A percentile compares a stretch with the other conserved stretches of the same genome.
These are phyloP conservation scores for Cheilinus undulatus DNA, from an alignment of 2,113 vertebrate species.

Conservation along the genomic window DNA sequence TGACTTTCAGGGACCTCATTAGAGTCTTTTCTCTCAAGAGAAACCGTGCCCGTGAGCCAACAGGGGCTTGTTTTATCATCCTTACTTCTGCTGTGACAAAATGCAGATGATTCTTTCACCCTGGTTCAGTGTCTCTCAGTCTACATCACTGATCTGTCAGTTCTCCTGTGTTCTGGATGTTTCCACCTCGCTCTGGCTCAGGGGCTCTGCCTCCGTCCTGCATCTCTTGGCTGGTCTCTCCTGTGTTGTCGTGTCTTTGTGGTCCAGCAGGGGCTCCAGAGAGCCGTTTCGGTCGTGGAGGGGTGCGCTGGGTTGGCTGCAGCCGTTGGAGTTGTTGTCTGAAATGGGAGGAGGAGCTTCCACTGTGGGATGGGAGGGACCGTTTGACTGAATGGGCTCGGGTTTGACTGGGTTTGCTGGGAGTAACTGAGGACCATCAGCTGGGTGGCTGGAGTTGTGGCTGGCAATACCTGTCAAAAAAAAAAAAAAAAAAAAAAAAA, in stretches of 20 bases:
- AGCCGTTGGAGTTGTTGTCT: conserved; percentile 89
- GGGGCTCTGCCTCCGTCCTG: conserved; percentile 68
- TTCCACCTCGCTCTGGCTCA: conserved; percentile 63
- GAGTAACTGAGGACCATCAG: conserved; percentile 64
- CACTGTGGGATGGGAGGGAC: conserved; percentile 79
- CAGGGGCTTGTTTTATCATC: conserved; percentile 8
- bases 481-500: not conserved
- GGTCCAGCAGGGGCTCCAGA: conserved; percentile 60
- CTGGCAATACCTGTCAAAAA: conserved; percentile 82
- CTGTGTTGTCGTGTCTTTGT: conserved; percentile 29
- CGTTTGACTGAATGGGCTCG: conserved; percentile 84
- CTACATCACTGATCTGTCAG: conserved; percentile 34
- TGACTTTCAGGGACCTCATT: conserved; percentile 45
- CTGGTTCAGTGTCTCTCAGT: conserved; percentile 31
- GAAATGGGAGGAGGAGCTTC: conserved; percentile 58
- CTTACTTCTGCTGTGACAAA: not conserved
- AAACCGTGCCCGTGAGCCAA: conserved; percentile 5
- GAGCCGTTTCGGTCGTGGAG: conserved; percentile 80
- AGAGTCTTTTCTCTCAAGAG: conserved; percentile 44
- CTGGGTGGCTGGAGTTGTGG: conserved; percentile 76
- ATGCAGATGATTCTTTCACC: not conserved
- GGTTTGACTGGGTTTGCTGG: conserved; percentile 81
- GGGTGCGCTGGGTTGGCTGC: conserved; percentile 75
- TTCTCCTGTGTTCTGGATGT: conserved; percentile 67
- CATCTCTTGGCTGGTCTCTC: conserved; percentile 75